These are phyloP conservation scores for Microcaecilia unicolor DNA, from an alignment of 2,797 vertebrate genomes.

Conservation along the genomic window DNA sequence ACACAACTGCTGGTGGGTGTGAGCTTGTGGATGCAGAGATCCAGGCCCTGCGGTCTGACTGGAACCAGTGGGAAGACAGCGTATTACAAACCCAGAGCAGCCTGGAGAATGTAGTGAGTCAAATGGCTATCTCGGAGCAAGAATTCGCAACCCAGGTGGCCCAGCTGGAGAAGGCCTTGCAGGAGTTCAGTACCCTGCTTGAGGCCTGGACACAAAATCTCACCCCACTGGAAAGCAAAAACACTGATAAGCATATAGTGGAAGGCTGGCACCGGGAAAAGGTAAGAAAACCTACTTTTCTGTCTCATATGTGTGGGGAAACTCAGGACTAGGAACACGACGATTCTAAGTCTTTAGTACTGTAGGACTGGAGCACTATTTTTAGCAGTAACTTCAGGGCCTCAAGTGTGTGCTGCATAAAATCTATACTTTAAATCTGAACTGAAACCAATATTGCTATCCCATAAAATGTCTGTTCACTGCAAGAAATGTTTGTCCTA, in stretches of 20 bases:
- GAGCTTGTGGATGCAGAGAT: slow-evolving; percentile 79
- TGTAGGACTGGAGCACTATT: too few relatives aligned
- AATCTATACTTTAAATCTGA: too few relatives aligned
- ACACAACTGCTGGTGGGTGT: slow-evolving; percentile 72
- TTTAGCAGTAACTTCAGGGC: too few relatives aligned
- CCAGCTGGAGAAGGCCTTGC: slow-evolving; percentile 70
- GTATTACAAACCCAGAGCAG: slow-evolving; percentile 57
- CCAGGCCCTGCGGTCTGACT: slow-evolving; percentile 68
- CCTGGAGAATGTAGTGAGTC: slow-evolving; percentile 69
- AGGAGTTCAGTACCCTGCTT: slow-evolving; percentile 56
- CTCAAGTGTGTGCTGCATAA: too few relatives aligned
- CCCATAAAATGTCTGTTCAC: too few relatives aligned
- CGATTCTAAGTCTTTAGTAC: too few relatives aligned
- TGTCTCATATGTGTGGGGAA: too few relatives aligned
- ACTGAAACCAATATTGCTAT: too few relatives aligned
- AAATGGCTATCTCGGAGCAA: slow-evolving; percentile 80
- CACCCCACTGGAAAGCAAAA: slow-evolving; percentile 54
- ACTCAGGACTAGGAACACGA: too few relatives aligned
- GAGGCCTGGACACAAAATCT: slow-evolving; percentile 58
- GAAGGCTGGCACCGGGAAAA: slow-evolving; percentile 80
- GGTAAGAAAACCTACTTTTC: too few relatives aligned
- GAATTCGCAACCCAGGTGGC: slow-evolving; percentile 68
- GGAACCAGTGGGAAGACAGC: slow-evolving; percentile 85
- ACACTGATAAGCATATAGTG: slow-evolving; percentile 68
- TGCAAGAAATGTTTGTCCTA: too few relatives aligned